A percentile compares a stretch with the other conserved stretches of the same genome.
Conservation (phyloP, 1,140 invertebrate genomes). For the Pogonomyrmex californicus region DNA sequence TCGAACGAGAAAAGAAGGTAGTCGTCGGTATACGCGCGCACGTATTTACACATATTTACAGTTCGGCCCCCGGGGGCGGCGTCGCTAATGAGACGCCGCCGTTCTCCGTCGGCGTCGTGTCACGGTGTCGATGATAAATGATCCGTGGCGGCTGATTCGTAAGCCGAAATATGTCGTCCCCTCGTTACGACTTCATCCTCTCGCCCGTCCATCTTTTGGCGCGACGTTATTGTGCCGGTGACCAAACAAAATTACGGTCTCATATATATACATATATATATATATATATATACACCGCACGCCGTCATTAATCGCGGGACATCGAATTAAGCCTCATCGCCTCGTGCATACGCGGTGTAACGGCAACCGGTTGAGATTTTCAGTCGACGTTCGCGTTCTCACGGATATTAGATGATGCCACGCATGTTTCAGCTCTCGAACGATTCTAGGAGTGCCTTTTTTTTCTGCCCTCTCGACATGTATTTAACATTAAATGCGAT, state of each 20-base stretch:
- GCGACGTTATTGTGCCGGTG: constrained; percentile 51
- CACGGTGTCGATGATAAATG: constrained; percentile 63
- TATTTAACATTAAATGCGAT: constrained; percentile 26
- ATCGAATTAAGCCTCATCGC: constrained; percentile 47
- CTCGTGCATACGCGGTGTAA: constrained; percentile 29
- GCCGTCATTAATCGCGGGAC: constrained; percentile 59
- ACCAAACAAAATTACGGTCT: constrained; percentile 57
- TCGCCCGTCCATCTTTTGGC: constrained; percentile 23
- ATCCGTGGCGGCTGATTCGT: constrained; percentile 38
- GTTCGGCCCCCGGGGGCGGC: constrained; percentile 31
- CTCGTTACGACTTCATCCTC: constrained; percentile 64
- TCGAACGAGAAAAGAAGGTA: neutral
- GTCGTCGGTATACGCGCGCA: neutral
- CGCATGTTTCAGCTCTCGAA: constrained; percentile 12
- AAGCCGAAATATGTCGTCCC: constrained; percentile 53
- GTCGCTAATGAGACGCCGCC: constrained; percentile 60
- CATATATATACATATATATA: neutral
- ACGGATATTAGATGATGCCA: constrained; percentile 53
- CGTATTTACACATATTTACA: neutral
- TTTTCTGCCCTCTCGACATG: neutral
- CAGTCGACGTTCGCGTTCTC: constrained; percentile 43
- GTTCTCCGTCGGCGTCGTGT: constrained; percentile 41
- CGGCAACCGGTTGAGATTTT: constrained; percentile 46
- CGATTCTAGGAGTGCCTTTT: neutral
- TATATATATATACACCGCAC: neutral